Evolutionary conservation across 2,888 invertebrate species (phyloP), one percentile per base, ranked within the genome.

Genomic region (Nymphalis urticae): DNA sequence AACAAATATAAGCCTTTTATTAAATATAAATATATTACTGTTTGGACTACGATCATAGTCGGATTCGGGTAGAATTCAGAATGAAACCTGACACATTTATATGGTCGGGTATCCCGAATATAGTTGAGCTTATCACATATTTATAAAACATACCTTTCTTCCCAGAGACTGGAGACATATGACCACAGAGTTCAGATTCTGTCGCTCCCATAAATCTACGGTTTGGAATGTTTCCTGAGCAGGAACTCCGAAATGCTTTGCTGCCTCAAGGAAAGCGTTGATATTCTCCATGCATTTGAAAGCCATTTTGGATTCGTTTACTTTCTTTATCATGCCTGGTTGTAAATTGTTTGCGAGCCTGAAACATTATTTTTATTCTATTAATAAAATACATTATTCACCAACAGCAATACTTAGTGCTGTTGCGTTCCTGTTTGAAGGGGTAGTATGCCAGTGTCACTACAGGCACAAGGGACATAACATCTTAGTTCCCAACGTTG

Each of bases 251-350:
- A 98, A 94, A 69, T 94, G 94, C 83, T 95, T 95, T 68, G 97
- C 97, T 13, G 96, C 96, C 76, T 96, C 97, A 70, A 98, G 92
- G 92, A 99, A 98, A 36, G 96, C 97, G 88, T 98, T 98, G 79
- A 99, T 99, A 88, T 99, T 99, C 92, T 99, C 99, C 99, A 99
- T 99, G 90, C 98, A 98, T 85, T 98, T 98, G 92, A 99, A 99
- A 70, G 97, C 98, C 96, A 98, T 96, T 83, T 95, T 95, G 69
- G 96, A 96, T 78, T 95, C 95, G 88, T 99, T 98, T 78, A 99
- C 95, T 92, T 98, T 98, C 93, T 98, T 98, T 68, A 99, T 95
- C 65, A 95, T 94, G 58, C 96, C 97, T 0, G 97, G 95, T 85
- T 97, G 95, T 79, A 99, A 95, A 76, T 94, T 94, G 90, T 99